phyloP scores from a whole-genome alignment of 2,113 vertebrate species.

The pig (Sus scrofa) region DNA sequence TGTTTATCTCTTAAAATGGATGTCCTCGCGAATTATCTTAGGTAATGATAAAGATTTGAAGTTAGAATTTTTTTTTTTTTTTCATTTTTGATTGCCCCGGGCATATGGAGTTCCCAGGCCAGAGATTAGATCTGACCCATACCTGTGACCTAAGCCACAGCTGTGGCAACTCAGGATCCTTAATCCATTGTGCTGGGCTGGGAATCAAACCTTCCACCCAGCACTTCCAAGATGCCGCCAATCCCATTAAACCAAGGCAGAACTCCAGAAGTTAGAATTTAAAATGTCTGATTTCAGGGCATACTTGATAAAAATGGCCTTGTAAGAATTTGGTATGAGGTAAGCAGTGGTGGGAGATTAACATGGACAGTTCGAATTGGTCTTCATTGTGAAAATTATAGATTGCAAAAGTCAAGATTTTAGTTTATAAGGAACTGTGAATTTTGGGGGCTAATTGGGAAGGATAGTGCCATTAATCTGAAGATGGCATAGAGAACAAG shows the following conservation, averaged over 20 bases:
- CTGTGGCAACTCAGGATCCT: too few relatives aligned
- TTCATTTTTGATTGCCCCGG: too few relatives aligned
- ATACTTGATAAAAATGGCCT: neutral
- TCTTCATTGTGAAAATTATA: neutral
- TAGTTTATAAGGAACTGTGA: neutral
- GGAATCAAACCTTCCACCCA: too few relatives aligned
- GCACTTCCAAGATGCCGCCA: too few relatives aligned
- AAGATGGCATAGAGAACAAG: neutral
- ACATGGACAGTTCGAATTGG: neutral
- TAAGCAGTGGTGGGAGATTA: neutral
- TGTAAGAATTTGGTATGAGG: neutral
- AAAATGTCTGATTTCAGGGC: neutral
- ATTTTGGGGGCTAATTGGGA: neutral
- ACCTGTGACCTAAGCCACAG: too few relatives aligned
- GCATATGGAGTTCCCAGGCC: too few relatives aligned
- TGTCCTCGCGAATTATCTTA: neutral
- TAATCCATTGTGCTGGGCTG: too few relatives aligned
- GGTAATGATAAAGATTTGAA: neutral
- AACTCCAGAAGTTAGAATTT: neutral
- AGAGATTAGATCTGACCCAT: too few relatives aligned
- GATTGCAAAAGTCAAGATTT: neutral
- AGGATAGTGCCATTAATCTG: too few relatives aligned
- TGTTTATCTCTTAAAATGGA: neutral
- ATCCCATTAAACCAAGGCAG: too few relatives aligned
- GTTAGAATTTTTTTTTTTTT: neutral